phyloP scores from a whole-genome alignment of 1,140 invertebrate genomes.

The Heliconius nattereri region DNA sequence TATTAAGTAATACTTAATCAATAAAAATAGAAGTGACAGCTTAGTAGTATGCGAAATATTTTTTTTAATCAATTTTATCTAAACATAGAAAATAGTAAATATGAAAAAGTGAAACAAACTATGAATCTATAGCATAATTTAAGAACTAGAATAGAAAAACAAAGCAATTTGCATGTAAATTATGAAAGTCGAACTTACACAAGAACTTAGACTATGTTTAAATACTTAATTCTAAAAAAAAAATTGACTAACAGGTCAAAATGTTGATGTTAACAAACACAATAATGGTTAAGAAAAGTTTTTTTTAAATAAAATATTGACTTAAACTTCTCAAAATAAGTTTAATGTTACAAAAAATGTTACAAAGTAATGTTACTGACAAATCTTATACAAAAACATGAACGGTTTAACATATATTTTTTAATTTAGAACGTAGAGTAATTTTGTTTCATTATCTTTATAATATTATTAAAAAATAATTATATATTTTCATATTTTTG shows the following conservation, averaged over 20 bases:
- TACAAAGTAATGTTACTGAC: no score
- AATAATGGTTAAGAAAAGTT: conserved; percentile 15
- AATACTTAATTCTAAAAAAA: conserved; percentile 76
- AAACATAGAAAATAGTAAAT: conserved; percentile 9
- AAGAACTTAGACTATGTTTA: conserved; percentile 66
- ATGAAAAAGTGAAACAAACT: conserved; percentile 7
- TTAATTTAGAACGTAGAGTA: background rate
- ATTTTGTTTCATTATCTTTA: background rate
- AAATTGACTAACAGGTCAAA: conserved; percentile 74
- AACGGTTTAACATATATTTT: background rate
- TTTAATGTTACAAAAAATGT: background rate
- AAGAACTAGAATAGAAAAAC: conserved; percentile 17
- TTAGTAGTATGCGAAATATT: background rate
- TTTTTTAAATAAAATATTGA: background rate
- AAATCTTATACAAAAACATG: conserved; percentile 1
- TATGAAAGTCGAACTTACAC: conserved; percentile 60
- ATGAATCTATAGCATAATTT: background rate
- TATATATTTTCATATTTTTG: background rate
- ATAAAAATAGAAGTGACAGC: conserved; percentile 39
- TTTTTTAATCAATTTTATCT: background rate
- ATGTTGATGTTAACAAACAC: conserved; percentile 60
- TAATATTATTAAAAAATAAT: conserved; percentile 6
- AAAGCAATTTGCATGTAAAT: conserved; percentile 25
- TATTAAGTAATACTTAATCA: conserved; percentile 47
- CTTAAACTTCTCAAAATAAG: background rate